phyloP scores from a whole-genome alignment of 2,888 invertebrate species.

The Mesorhabditis sp. region DNA sequence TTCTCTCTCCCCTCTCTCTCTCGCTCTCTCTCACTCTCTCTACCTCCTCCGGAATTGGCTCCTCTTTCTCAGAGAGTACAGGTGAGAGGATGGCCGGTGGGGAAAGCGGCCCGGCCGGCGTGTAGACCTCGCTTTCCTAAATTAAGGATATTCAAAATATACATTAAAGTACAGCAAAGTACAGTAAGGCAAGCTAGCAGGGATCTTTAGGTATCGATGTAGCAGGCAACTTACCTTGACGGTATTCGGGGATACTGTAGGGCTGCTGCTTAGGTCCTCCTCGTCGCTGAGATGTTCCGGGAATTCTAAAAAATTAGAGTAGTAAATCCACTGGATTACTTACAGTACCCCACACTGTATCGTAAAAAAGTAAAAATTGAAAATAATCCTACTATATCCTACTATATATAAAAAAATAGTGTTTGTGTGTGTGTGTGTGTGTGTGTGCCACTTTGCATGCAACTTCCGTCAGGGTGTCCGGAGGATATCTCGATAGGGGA shows the following conservation, averaged over 20 bases:
- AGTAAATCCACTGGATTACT: no score
- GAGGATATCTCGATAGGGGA: no score
- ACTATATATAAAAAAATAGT: no score
- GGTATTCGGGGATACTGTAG: neutral
- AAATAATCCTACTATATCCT: no score
- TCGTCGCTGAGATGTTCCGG: neutral
- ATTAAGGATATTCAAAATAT: neutral
- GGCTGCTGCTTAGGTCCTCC: neutral
- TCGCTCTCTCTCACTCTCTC: slow-evolving; percentile 9
- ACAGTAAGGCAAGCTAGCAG: no score
- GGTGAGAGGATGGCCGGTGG: slow-evolving; percentile 2
- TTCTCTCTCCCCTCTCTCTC: slow-evolving; percentile 10
- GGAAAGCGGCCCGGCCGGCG: slow-evolving; percentile 3
- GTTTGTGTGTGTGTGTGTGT: no score
- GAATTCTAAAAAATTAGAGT: neutral
- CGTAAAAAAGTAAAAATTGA: no score
- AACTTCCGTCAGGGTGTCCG: no score
- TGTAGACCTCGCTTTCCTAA: neutral
- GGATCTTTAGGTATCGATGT: no score
- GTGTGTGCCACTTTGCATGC: no score
- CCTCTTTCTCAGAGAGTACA: slow-evolving; percentile 1
- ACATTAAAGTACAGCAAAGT: no score
- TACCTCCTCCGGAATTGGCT: neutral
- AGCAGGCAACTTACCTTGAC: neutral
- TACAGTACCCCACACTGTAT: no score